Conservation (phyloP, 2,888 invertebrate genomes). For the Drosophila pegasa region DNA sequence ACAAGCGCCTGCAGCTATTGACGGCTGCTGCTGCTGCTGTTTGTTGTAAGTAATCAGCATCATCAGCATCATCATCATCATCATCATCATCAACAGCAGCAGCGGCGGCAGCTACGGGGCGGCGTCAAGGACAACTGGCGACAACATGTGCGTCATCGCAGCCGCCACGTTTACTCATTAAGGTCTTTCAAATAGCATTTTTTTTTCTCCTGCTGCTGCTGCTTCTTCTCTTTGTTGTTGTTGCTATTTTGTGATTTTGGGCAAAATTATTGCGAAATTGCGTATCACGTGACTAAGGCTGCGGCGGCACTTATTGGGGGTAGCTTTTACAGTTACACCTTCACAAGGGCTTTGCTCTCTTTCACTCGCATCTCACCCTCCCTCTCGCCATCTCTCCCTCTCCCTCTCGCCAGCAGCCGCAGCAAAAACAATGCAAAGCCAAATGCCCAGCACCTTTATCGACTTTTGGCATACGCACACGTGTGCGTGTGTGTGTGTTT, state of each 20-base stretch:
- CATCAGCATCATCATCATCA: slow-evolving; percentile 64
- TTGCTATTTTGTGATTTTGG: slow-evolving; percentile 52
- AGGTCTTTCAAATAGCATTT: slow-evolving; percentile 42
- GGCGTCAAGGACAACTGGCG: slow-evolving; percentile 76
- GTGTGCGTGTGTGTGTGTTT: slow-evolving; percentile 5
- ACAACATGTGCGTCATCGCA: slow-evolving; percentile 72
- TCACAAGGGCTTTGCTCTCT: slow-evolving; percentile 36
- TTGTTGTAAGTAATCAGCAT: slow-evolving; percentile 74
- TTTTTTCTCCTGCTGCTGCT: slow-evolving; percentile 12
- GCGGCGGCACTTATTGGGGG: slow-evolving; percentile 49
- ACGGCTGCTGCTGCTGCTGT: slow-evolving; percentile 54
- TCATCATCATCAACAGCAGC: slow-evolving; percentile 7
- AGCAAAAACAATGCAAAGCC: slow-evolving; percentile 59
- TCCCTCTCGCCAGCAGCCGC: slow-evolving; percentile 36
- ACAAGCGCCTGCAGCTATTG: slow-evolving; percentile 69
- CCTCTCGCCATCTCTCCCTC: not conserved
- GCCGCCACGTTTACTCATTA: slow-evolving; percentile 80
- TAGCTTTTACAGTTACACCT: slow-evolving; percentile 72
- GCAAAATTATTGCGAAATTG: slow-evolving; percentile 71
- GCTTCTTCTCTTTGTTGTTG: slow-evolving; percentile 19
- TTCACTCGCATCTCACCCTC: not conserved
- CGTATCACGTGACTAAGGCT: slow-evolving; percentile 49
- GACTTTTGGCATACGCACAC: slow-evolving; percentile 51
- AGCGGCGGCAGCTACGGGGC: slow-evolving; percentile 17
- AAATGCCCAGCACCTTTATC: slow-evolving; percentile 72